Percentiles rank a stretch among this genome's conserved stretches.
Conservation (phyloP, 2,888 invertebrate genomes). For the Drosophila flavopinicola region DNA sequence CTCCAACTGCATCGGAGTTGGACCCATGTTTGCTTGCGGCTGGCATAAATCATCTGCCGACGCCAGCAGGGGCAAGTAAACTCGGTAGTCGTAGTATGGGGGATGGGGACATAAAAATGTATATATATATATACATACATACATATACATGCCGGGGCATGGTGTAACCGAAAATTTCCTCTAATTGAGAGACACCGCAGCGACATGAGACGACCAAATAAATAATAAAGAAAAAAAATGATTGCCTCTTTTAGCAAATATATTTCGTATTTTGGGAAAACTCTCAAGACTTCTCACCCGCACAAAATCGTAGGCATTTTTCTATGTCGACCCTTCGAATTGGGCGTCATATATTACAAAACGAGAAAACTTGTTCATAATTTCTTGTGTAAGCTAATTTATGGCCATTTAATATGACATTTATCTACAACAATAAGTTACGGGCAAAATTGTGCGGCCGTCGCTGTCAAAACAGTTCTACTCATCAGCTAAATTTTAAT, state of each 20-base stretch:
- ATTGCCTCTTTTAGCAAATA: slow-evolving; percentile 52
- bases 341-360: slow-evolving; percentile 35
- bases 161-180: slow-evolving; percentile 54
- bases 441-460: slow-evolving; percentile 16
- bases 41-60: slow-evolving; percentile 74
- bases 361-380: slow-evolving; percentile 37
- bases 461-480: slow-evolving; percentile 52
- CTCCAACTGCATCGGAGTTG: slow-evolving; percentile 17
- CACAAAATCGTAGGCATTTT: slow-evolving; percentile 38
- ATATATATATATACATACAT: slow-evolving; percentile 57
- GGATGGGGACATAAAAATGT: slow-evolving; percentile 12
- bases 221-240: neutral
- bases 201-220: slow-evolving; percentile 21
- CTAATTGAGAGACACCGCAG: slow-evolving; percentile 73
- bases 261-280: slow-evolving; percentile 21
- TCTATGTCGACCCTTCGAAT: slow-evolving; percentile 48
- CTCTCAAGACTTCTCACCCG: slow-evolving; percentile 47
- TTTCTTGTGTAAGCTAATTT: slow-evolving; percentile 52
- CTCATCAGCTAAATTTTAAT: slow-evolving; percentile 33
- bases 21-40: slow-evolving; percentile 66
- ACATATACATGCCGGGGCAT: slow-evolving; percentile 46
- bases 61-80: slow-evolving; percentile 61
- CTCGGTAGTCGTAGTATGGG: slow-evolving; percentile 20
- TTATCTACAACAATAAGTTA: slow-evolving; percentile 66
- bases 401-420: slow-evolving; percentile 70